Conservation (phyloP, 2,888 invertebrate species). For the Chloroclysta siterata region DNA sequence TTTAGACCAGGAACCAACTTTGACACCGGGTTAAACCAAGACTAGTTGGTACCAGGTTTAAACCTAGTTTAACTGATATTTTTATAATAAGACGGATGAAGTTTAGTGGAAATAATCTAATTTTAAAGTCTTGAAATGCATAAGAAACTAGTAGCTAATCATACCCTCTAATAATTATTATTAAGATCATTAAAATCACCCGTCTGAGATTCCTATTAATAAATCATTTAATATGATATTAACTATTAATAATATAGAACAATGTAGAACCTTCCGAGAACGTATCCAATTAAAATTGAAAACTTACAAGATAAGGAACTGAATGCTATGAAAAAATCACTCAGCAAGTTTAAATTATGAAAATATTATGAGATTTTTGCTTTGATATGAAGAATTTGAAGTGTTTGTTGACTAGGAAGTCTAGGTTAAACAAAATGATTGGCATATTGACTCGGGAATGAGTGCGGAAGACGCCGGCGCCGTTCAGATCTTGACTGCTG, state of each 20-base stretch:
- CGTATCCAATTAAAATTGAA: background rate
- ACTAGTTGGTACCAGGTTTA: too few species aligned
- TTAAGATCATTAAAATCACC: background rate
- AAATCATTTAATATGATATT: background rate
- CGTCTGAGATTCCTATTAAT: background rate
- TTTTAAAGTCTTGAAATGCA: too few species aligned
- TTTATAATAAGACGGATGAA: too few species aligned
- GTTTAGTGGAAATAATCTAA: too few species aligned
- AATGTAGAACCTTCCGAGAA: background rate
- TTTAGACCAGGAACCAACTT: too few species aligned
- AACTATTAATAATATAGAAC: too few species aligned
- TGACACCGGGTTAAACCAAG: too few species aligned
- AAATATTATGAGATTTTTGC: conserved; percentile 7
- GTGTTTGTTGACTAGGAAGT: conserved; percentile 46
- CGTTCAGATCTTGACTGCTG: conserved; percentile 18
- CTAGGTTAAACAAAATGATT: conserved; percentile 45
- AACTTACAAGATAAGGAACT: background rate
- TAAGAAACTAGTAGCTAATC: too few species aligned
- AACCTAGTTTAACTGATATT: too few species aligned
- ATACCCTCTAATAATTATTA: too few species aligned
- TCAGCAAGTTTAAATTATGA: background rate
- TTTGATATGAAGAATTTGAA: conserved; percentile 32
- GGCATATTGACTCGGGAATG: conserved; percentile 42
- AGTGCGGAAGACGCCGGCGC: conserved; percentile 41
- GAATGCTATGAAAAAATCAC: background rate